Evolutionary conservation across 2,113 vertebrate species (phyloP), one percentile per base, ranked within the genome.

Genomic region (Thermophis baileyi): DNA sequence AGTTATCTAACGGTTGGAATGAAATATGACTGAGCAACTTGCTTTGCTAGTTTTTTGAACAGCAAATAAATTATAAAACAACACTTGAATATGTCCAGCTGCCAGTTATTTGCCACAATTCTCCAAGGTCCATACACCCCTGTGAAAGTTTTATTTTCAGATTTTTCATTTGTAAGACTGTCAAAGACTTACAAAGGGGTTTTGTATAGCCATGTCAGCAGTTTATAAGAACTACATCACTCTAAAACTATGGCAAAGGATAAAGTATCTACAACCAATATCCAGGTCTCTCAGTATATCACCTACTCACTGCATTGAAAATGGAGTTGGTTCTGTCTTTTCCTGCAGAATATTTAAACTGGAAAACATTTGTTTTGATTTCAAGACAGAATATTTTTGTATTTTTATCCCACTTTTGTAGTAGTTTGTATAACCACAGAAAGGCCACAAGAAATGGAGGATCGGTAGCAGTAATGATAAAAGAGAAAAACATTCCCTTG

Each of bases 21-120:
- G 87, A 96, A 96, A 87, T 90, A 92, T 89, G 89, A 91, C 35
- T 30, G 57, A 63, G 46, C 25, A 87, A 54, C 18, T 87, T 1
- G 47, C 57, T 74, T 53, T 74, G 57, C 16, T 25, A 54, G 35
- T 25, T 74, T 92, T 89, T 88, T 50, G 47, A 57, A 53, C 14
- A 88, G 60, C 60, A 49, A 53, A 88, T 7, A 40, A 86, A 92
- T 63, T 10, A 81, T 81, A 92, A 88, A 54, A 92, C 12, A 69
- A 89, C 69, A 44, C 35, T 46, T 89, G 57, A 92, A 81, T 53
- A 54, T 44, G 3, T 89, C 51, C 87, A 69, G 6, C 40, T 94
- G 93, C 47, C 91, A 92, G 0, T 0, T 74, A 53, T 1, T 88
- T 94, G 94, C 40, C 51, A 93, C 92, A 86, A 0, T 1, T 12